Evolutionary conservation across 2,888 invertebrate species (phyloP).

Genomic region (Eristalinus aeneus): DNA sequence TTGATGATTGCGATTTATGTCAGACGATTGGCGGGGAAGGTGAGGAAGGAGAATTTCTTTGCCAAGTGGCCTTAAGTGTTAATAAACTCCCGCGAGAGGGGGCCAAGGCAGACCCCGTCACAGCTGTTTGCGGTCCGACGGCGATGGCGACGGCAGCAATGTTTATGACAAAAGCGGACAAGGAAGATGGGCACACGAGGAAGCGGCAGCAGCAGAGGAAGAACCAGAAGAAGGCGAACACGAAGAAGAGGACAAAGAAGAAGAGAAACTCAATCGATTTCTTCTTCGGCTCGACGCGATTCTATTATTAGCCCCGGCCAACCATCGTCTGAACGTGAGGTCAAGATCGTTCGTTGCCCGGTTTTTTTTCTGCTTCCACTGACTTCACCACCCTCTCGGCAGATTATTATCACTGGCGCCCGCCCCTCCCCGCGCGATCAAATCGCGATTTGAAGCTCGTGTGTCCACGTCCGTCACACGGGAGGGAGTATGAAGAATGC

Average conservation of each 20-base stretch:
- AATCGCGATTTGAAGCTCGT: neutral
- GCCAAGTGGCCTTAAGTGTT: constrained; percentile 21
- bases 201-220: neutral
- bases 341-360: constrained; percentile 70
- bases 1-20: constrained; percentile 8
- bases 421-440: neutral
- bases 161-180: neutral
- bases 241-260: neutral
- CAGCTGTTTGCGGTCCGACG: constrained; percentile 14
- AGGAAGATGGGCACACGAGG: neutral
- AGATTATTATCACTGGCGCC: constrained; percentile 1
- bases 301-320: constrained; percentile 55
- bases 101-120: neutral
- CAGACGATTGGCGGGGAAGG: neutral
- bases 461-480: neutral
- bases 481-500: neutral
- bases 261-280: constrained; percentile 27
- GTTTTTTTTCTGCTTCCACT: constrained; percentile 12
- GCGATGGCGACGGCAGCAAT: neutral
- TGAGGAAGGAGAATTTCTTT: neutral
- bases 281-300: constrained; percentile 11
- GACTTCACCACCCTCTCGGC: constrained; percentile 8
- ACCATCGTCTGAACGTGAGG: constrained; percentile 58
- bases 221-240: neutral
- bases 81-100: constrained; percentile 15